Percentiles rank a stretch among this genome's conserved stretches.
Evolutionary conservation across 1,140 invertebrate genomes (phyloP).

Genomic region (Lordiphosa stackelbergi): DNA sequence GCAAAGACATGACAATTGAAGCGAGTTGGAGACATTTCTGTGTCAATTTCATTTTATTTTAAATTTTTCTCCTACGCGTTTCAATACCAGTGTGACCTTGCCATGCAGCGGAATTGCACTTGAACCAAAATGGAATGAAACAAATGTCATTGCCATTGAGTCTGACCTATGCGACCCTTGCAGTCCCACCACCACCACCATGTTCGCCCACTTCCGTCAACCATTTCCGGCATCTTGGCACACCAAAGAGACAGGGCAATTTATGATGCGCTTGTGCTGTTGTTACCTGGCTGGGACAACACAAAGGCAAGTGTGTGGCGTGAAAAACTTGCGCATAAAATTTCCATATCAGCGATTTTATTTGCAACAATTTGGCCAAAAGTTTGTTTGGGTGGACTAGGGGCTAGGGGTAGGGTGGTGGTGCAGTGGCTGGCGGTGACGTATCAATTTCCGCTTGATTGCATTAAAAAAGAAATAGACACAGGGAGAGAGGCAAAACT

Average conservation of each 20-base stretch:
- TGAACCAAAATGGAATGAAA: too few relatives aligned
- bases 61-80: too few relatives aligned
- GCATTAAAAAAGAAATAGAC: slow-evolving; percentile 54
- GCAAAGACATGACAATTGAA: not conserved
- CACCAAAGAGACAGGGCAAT: slow-evolving; percentile 13
- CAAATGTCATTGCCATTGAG: too few relatives aligned
- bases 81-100: slow-evolving; percentile 5
- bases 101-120: not conserved
- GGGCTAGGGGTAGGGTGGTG: not conserved
- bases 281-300: slow-evolving; percentile 6
- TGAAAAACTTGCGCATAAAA: slow-evolving; percentile 59
- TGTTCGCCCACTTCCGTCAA: slow-evolving; percentile 29
- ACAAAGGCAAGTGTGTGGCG: slow-evolving; percentile 7
- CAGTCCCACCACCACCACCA: not conserved
- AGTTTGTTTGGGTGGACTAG: slow-evolving; percentile 33
- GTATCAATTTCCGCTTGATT: slow-evolving; percentile 74
- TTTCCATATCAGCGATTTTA: slow-evolving; percentile 74
- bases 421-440: slow-evolving; percentile 50
- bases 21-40: too few relatives aligned
- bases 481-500: slow-evolving; percentile 24
- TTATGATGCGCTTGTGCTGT: slow-evolving; percentile 27
- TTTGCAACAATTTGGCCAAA: slow-evolving; percentile 74
- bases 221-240: slow-evolving; percentile 26
- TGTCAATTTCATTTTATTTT: too few relatives aligned
- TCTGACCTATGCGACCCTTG: slow-evolving; percentile 1